These are phyloP conservation scores for Melanargia galathea DNA, from an alignment of 2,888 invertebrate species.

Conservation along the genomic window DNA sequence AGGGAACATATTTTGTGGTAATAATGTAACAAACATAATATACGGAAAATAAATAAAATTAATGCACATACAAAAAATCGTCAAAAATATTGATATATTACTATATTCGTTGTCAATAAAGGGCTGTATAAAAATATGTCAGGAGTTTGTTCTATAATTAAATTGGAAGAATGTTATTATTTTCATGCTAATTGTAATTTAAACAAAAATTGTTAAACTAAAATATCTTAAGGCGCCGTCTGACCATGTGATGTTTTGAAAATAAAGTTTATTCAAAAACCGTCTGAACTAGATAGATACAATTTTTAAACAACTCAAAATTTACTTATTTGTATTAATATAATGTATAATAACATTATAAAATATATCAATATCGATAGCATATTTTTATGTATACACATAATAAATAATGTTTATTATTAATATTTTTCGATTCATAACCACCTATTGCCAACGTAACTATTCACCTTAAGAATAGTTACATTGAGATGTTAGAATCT, in stretches of 20 bases:
- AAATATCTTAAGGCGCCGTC: too few relatives aligned
- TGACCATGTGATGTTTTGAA: background rate
- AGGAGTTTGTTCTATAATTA: background rate
- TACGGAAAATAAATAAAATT: too few relatives aligned
- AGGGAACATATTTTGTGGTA: too few relatives aligned
- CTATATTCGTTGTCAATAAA: background rate
- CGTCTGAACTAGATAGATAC: background rate
- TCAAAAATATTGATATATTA: background rate
- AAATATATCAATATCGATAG: background rate
- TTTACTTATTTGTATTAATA: too few relatives aligned
- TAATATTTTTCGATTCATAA: too few relatives aligned
- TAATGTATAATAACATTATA: background rate
- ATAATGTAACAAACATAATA: background rate
- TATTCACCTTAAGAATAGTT: too few relatives aligned
- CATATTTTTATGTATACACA: conserved; percentile 2
- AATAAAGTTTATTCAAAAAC: background rate
- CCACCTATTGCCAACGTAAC: too few relatives aligned
- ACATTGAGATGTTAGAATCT: too few relatives aligned
- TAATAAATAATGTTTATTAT: background rate
- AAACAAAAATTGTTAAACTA: too few relatives aligned
- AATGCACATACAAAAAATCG: background rate
- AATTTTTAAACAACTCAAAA: too few relatives aligned
- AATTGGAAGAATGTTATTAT: background rate
- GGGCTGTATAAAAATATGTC: background rate
- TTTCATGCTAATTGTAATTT: background rate